Base-by-base conservation (phyloP, 2,113 vertebrate species). In the Dicerorhinus sumatrensis region DNA sequence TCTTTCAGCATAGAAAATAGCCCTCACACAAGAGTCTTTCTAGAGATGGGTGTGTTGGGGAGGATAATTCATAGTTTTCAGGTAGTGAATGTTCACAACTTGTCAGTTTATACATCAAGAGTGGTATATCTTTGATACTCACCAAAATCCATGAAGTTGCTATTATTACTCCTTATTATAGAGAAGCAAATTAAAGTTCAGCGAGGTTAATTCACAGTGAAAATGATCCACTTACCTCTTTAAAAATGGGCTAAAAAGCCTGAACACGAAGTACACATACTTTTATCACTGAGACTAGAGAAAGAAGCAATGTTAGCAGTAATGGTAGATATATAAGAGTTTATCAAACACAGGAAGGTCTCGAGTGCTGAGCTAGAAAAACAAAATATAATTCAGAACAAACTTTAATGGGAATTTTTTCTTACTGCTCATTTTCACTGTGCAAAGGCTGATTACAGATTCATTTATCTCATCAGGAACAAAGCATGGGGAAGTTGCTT, bases 391-490 rank as follows among this genome's bases (percentile, higher is more conserved):
- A 95, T 56, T 69, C 73, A 84, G n/a, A 93, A 85, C 14, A 92
- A 79, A 16, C 4, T 85, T 94, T 75, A 93, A 36, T 89, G 62
- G 31, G 7, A 80, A 76, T 83, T 56, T 83, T 85, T 89, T 91
- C 18, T 79, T 84, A 46, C 12, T 60, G 8, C 33, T 89, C 36
- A 67, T 83, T 97, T 97, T 97, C 21, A 63, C 29, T 80, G 65
- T 89, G 82, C 56, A 96, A 80, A 95, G 5, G n/a, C 42, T 89
- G 63, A 73, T 91, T 91, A 48, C 67, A 29, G 18, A 89, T n/a
- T 94, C 5, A 46, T 87, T 77, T 67, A 85, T 51, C 46, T 93
- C 36, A 86, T 97, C 69, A 97, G 60, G 51, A 94, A 69, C 13
- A 94, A 91, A 65, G 21, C 13, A 33, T 36, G 25, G 14, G 4